Evolutionary conservation across 2,797 vertebrate genomes (phyloP).

Genomic region (Sebastes steindachneri): DNA sequence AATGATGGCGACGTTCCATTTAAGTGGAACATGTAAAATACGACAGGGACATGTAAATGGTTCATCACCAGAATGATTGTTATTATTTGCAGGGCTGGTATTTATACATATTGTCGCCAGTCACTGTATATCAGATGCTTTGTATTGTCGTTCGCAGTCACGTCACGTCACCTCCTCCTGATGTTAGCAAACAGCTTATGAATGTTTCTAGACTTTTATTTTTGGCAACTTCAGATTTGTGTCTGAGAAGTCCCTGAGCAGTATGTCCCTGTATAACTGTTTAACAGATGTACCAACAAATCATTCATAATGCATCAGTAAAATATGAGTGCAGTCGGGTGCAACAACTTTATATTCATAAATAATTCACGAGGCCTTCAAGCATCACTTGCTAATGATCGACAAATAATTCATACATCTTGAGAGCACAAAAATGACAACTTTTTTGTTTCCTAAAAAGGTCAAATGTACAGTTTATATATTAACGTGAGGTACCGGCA

Average conservation of each 20-base stretch:
- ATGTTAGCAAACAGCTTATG: not conserved
- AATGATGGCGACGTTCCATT: not conserved
- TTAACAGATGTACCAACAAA: conserved; percentile 45
- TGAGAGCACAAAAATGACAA: not conserved
- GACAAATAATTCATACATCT: conserved; percentile 24
- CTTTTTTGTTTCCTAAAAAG: not conserved
- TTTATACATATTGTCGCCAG: not conserved
- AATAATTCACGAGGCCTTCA: conserved; percentile 32
- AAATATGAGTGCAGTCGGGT: conserved; percentile 25
- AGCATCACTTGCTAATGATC: conserved; percentile 39
- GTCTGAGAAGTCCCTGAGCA: not conserved
- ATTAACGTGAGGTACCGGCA: not conserved
- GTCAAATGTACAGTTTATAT: not conserved
- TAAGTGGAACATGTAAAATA: not conserved
- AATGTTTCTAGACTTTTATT: not conserved
- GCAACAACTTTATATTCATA: conserved; percentile 38
- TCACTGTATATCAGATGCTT: not conserved
- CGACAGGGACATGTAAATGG: not conserved
- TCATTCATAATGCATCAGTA: conserved; percentile 44
- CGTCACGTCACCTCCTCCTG: not conserved
- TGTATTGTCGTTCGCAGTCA: not conserved
- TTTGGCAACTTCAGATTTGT: not conserved
- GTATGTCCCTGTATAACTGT: not conserved
- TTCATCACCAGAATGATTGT: not conserved
- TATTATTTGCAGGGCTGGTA: not conserved